Conservation (phyloP, 2,113 vertebrate species). For the Labeo catla region DNA sequence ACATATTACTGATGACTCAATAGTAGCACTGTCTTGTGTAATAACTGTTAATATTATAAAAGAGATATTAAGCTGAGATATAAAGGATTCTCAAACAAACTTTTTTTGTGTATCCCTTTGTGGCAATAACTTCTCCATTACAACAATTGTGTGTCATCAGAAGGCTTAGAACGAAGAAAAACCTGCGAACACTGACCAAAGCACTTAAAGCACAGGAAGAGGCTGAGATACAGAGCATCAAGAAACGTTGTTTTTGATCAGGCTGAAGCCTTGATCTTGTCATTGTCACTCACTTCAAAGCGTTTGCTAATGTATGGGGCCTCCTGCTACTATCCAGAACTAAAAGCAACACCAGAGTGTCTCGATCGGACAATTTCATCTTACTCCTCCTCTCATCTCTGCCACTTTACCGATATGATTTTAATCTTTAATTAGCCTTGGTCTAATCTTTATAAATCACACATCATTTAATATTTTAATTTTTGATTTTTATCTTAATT, state of each 20-base stretch:
- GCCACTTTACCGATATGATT: conserved; percentile 43
- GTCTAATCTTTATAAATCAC: neutral
- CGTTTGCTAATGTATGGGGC: conserved; percentile 51
- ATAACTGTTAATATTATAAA: neutral
- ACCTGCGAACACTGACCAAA: neutral
- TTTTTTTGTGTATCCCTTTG: neutral
- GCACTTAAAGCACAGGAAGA: conserved; percentile 42
- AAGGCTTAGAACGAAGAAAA: neutral
- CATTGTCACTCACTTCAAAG: conserved; percentile 58
- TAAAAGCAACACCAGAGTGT: conserved; percentile 36
- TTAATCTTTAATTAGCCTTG: neutral
- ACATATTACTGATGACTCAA: neutral
- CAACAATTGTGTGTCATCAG: neutral
- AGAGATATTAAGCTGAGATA: neutral
- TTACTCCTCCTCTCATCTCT: conserved; percentile 39
- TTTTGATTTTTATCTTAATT: conserved; percentile 16
- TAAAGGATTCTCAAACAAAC: neutral
- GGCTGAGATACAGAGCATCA: conserved; percentile 27
- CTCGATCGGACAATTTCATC: conserved; percentile 37
- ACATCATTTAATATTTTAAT: neutral
- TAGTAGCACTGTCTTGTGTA: neutral
- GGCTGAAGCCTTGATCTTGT: conserved; percentile 56
- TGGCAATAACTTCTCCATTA: neutral
- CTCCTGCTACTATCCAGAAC: conserved; percentile 51
- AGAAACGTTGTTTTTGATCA: conserved; percentile 54